These are phyloP conservation scores for Drosophila tripunctata DNA, from an alignment of 2,888 invertebrate species.

Conservation along the genomic window DNA sequence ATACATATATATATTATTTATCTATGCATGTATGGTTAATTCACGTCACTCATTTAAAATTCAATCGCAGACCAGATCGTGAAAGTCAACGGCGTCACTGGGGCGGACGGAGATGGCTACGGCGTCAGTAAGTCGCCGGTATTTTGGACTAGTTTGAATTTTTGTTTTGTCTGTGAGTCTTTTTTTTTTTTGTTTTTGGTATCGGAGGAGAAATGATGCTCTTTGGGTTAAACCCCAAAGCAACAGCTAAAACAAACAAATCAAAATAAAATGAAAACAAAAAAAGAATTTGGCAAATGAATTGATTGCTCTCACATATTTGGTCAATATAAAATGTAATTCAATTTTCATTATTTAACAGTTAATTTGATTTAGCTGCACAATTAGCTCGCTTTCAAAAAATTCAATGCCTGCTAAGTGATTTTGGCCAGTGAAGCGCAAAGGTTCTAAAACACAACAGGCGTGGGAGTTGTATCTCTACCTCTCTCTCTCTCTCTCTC, in stretches of 20 bases:
- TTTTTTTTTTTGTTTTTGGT: no score
- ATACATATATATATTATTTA: constrained; percentile 4
- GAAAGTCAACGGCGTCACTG: constrained; percentile 65
- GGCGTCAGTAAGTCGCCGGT: constrained; percentile 58
- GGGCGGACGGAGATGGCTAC: constrained; percentile 29
- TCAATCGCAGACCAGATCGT: constrained; percentile 63
- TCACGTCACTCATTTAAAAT: constrained; percentile 71
- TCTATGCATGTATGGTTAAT: constrained; percentile 39
- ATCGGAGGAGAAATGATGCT: constrained; percentile 10
- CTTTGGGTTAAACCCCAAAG: constrained; percentile 65
- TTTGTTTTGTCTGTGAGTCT: constrained; percentile 24
- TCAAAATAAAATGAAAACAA: constrained; percentile 29
- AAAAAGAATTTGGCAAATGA: constrained; percentile 61
- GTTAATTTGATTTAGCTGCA: constrained; percentile 49
- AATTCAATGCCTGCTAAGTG: constrained; percentile 54
- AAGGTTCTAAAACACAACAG: constrained; percentile 21
- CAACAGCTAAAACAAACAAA: not conserved
- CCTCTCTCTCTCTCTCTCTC: not conserved
- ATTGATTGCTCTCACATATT: constrained; percentile 51
- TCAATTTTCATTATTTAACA: constrained; percentile 61
- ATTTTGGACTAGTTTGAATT: constrained; percentile 66
- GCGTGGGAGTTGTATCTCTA: constrained; percentile 30
- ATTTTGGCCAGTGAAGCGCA: constrained; percentile 65
- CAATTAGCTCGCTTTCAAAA: constrained; percentile 34
- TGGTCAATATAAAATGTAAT: constrained; percentile 46